A percentile compares a stretch with the other conserved stretches of the same genome.
These are phyloP conservation scores for Leontocebus nigricollis DNA, from an alignment of 2,797 vertebrate genomes.

Conservation along the genomic window DNA sequence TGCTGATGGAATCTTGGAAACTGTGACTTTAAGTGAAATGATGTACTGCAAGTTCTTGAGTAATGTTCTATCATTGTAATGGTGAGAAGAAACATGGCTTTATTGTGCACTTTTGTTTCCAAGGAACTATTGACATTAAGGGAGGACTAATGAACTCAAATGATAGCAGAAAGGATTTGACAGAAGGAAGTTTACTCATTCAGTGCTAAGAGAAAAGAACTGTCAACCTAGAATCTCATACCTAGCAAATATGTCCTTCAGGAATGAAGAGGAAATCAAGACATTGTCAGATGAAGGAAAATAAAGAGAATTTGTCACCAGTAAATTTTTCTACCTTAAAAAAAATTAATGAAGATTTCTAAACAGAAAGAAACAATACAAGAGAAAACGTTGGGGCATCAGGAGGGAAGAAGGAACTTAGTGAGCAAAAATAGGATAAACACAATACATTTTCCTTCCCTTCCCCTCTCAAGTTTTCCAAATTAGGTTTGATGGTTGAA, in stretches of 20 bases:
- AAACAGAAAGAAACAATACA: not conserved
- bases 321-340: not conserved
- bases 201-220: not conserved
- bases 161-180: not conserved
- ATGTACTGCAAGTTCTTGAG: not conserved
- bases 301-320: not conserved
- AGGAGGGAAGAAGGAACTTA: not conserved
- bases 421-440: not conserved
- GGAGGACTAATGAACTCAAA: not conserved
- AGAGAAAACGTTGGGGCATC: not conserved
- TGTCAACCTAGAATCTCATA: not conserved
- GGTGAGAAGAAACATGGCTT: not conserved
- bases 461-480: not conserved
- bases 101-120: not conserved
- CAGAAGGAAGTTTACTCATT: not conserved
- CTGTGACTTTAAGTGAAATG: not conserved
- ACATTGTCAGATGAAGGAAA: not conserved
- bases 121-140: not conserved
- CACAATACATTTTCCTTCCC: not conserved
- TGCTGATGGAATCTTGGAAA: not conserved
- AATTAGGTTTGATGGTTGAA: not conserved
- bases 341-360: not conserved
- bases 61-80: not conserved
- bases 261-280: not conserved
- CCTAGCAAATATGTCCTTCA: not conserved